A percentile compares a stretch with the other conserved stretches of the same genome.
phyloP scores from a whole-genome alignment of 1,140 invertebrate species.

The Grapholita molesta region DNA sequence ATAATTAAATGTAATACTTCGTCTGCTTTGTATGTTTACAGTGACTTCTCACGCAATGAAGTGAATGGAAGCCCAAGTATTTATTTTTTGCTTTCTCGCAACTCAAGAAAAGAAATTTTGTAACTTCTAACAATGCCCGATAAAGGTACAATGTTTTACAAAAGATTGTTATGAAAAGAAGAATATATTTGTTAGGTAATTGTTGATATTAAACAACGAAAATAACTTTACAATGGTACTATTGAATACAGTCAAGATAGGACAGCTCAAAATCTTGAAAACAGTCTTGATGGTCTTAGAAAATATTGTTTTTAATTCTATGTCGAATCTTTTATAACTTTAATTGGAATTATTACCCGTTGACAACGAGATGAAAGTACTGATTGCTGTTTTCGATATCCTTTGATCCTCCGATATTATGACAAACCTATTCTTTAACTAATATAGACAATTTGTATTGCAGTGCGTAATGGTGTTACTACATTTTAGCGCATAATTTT shows the following conservation, averaged over 20 bases:
- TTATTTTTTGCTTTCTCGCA: neutral
- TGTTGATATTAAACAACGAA: neutral
- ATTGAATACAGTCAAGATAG: neutral
- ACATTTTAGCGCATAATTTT: neutral
- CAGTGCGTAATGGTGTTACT: neutral
- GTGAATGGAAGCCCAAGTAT: constrained; percentile 23
- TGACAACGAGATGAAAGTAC: no score
- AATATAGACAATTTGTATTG: neutral
- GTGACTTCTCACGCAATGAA: constrained; percentile 51
- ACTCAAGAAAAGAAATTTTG: neutral
- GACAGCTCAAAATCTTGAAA: no score
- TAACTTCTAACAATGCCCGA: neutral
- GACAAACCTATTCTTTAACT: neutral
- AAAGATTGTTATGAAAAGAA: neutral
- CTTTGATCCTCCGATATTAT: no score
- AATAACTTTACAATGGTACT: neutral
- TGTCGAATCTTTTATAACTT: no score
- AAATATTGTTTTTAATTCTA: no score
- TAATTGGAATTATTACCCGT: no score
- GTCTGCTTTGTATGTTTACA: constrained; percentile 52
- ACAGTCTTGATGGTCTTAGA: no score
- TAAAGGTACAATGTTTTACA: neutral
- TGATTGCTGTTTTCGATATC: no score
- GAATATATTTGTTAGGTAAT: neutral
- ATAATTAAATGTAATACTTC: constrained; percentile 63